Conservation (phyloP, 1,140 invertebrate genomes). For the Drosophila leontia region DNA sequence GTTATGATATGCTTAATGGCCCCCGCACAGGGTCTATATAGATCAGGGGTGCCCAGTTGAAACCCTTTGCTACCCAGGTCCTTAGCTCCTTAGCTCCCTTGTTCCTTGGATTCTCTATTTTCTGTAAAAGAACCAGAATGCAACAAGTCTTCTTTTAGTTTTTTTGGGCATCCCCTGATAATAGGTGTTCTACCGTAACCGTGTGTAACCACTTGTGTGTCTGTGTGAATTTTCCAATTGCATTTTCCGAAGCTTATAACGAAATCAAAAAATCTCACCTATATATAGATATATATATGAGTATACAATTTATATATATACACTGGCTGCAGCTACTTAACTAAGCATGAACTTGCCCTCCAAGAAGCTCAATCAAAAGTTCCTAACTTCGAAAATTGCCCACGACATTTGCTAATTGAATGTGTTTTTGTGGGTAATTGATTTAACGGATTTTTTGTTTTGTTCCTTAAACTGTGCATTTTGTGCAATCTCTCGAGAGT, state of each 20-base stretch:
- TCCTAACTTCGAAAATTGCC: constrained; percentile 51
- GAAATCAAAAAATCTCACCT: constrained; percentile 34
- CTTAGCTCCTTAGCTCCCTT: neutral
- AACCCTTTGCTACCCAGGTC: neutral
- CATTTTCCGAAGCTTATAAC: constrained; percentile 38
- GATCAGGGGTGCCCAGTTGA: neutral
- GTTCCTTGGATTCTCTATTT: neutral
- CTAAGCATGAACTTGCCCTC: constrained; percentile 44
- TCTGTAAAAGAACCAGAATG: neutral
- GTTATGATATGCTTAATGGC: constrained; percentile 14
- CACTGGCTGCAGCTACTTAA: constrained; percentile 19
- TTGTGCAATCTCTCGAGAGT: constrained; percentile 35
- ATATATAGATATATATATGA: constrained; percentile 13
- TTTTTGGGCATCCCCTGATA: constrained; percentile 3
- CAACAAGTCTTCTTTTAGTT: constrained; percentile 6
- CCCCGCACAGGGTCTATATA: too few species aligned
- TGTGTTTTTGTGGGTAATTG: constrained; percentile 22
- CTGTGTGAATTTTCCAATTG: constrained; percentile 42
- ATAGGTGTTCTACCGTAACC: constrained; percentile 33
- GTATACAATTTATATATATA: constrained; percentile 29
- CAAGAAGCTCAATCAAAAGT: constrained; percentile 73
- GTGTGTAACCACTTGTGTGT: constrained; percentile 18
- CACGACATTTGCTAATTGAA: constrained; percentile 11
- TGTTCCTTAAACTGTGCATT: constrained; percentile 48
- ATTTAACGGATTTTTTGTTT: constrained; percentile 24